Evolutionary conservation across 1,140 invertebrate species (phyloP).

Genomic region (Tetramorium simillimum): DNA sequence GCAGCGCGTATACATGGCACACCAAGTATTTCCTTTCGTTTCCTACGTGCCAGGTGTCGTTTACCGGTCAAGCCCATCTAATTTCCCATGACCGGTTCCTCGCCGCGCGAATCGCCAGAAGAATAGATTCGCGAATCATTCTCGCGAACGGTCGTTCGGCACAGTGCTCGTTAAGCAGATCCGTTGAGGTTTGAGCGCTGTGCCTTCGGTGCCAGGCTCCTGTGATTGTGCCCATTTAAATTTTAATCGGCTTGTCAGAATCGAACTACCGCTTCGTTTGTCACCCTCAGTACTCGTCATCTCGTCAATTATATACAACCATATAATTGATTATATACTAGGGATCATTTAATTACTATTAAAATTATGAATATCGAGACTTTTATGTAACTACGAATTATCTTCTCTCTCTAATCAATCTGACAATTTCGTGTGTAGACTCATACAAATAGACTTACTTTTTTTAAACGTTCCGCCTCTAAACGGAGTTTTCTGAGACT

Average conservation of each 20-base stretch:
- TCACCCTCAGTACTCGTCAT: neutral
- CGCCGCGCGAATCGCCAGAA: constrained; percentile 55
- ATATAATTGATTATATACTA: neutral
- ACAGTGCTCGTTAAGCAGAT: constrained; percentile 32
- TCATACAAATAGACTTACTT: neutral
- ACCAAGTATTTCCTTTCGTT: constrained; percentile 81
- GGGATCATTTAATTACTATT: neutral
- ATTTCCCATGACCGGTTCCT: constrained; percentile 78
- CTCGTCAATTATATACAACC: neutral
- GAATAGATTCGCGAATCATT: constrained; percentile 60
- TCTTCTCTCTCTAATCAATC: neutral
- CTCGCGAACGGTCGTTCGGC: constrained; percentile 43
- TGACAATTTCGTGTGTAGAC: neutral
- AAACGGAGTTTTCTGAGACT: neutral
- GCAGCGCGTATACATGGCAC: neutral
- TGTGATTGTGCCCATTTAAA: constrained; percentile 2
- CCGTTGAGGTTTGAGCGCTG: neutral
- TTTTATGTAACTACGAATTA: neutral
- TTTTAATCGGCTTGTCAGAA: constrained; percentile 20
- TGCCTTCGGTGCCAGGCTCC: neutral
- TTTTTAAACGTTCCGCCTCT: neutral
- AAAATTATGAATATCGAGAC: neutral
- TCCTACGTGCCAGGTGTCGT: constrained; percentile 81
- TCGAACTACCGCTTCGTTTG: neutral
- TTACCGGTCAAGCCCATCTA: constrained; percentile 78